A percentile compares a stretch with the other conserved stretches of the same genome.
phyloP scores from a whole-genome alignment of 2,888 invertebrate species.

The Willowsia nigromaculata region DNA sequence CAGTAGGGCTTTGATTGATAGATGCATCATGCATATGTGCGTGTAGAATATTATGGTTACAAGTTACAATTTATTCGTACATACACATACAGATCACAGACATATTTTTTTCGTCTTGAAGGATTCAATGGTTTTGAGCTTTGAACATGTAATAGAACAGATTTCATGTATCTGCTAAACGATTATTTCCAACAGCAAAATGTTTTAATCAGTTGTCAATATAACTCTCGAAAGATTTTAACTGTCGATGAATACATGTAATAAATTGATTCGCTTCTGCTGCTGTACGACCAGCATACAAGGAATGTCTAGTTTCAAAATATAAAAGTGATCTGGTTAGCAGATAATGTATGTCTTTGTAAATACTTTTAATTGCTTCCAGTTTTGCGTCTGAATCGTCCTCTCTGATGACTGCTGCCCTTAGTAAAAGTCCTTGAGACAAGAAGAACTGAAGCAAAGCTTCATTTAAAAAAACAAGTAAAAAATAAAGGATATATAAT shows the following conservation, averaged over 20 bases:
- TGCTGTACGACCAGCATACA: not conserved
- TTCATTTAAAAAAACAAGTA: not conserved
- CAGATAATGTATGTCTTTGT: slow-evolving; percentile 56
- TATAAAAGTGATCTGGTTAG: slow-evolving; percentile 66
- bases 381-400: not conserved
- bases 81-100: too few species aligned
- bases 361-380: slow-evolving; percentile 13
- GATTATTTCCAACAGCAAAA: not conserved
- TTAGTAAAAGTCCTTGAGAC: slow-evolving; percentile 64
- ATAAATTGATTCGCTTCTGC: slow-evolving; percentile 29
- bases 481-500: not conserved
- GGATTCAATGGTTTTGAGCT: too few species aligned
- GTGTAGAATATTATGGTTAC: too few species aligned
- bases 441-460: slow-evolving; percentile 70
- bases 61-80: too few species aligned
- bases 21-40: too few species aligned
- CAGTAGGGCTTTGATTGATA: too few species aligned
- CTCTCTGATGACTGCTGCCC: not conserved
- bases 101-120: too few species aligned
- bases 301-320: slow-evolving; percentile 45
- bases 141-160: too few species aligned
- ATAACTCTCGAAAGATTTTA: slow-evolving; percentile 5
- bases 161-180: not conserved
- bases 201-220: not conserved
- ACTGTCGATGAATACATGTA: slow-evolving; percentile 40